Base-by-base conservation (phyloP, 2,888 invertebrate species). In the Calliphora vomitoria region DNA sequence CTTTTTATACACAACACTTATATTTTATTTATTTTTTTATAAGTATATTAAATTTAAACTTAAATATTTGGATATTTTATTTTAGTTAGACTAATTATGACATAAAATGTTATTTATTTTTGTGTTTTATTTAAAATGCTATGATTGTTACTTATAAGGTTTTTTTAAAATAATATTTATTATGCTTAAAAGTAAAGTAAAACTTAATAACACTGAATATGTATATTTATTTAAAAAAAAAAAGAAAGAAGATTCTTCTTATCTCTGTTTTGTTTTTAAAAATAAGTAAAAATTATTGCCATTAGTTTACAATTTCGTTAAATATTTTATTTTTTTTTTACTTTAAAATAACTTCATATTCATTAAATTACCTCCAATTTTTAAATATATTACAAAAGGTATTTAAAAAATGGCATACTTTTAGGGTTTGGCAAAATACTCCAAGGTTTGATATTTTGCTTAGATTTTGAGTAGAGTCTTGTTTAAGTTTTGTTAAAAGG, bases 221-320 rank as follows among this genome's bases (percentile, higher is more conserved):
- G 1, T 62, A 60, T 20, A n/a, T 38, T 41, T 41, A 55, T 38
- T 44, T 69, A 35, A 60, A 53, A 20, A 18, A 20, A 8, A 20
- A 53, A 53, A n/a, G 8, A 53, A 53, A 53, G 5, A 20, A 60
- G 6, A 31, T 15, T 47, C 20, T 15, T 15, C 18, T 25, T 25
- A 25, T 25, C 25, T 25, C 25, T 25, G 25, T 64, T 31, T 15
- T 76, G 20, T 20, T 35, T 11, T 41, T n/a, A 1, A 87, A 90
- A 91, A 90, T 91, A 90, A 91, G 87, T 72, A 88, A 90, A 91
- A 91, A 92, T 91, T 91, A 91, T 91, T 91, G 91, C 91, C 91
- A 91, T 91, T 88, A 87, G 90, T 91, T 91, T 91, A 91, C 92
- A 91, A 91, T 87, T 90, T 92, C 91, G 92, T 90, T 91, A 89